phyloP scores from a whole-genome alignment of 92 coral and sea anemone species.

The Heteractis magnifica region DNA sequence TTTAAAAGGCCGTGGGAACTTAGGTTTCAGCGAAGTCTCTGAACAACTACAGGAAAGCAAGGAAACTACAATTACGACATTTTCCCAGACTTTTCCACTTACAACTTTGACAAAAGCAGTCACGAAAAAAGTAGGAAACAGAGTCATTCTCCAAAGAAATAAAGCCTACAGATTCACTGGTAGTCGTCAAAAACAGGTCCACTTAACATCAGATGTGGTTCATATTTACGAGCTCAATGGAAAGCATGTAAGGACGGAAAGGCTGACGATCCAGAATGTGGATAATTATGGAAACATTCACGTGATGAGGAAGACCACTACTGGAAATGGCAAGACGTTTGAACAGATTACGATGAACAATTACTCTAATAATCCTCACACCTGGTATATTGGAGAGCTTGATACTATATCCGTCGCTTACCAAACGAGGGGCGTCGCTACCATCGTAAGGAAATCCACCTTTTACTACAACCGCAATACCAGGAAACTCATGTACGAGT shows the following conservation, averaged over 20 bases:
- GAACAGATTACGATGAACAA: conserved; percentile 27
- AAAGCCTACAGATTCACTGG: conserved; percentile 22
- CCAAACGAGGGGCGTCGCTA: background rate
- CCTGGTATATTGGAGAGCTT: conserved; percentile 37
- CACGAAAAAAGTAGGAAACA: conserved; percentile 24
- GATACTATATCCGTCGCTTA: conserved; percentile 27
- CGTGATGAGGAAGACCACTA: conserved; percentile 23
- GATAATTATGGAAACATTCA: conserved; percentile 34
- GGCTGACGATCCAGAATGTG: conserved; percentile 9
- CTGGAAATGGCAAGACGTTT: conserved; percentile 27
- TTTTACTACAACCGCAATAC: conserved; percentile 34
- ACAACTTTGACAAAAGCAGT: conserved; percentile 23
- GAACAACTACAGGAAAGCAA: conserved; percentile 27
- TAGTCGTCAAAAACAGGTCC: conserved; percentile 21
- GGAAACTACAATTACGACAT: conserved; percentile 11
- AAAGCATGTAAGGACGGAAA: conserved; percentile 25
- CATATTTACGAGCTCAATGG: conserved; percentile 35
- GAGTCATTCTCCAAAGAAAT: conserved; percentile 19
- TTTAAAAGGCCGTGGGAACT: conserved; percentile 21
- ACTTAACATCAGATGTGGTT: conserved; percentile 22
- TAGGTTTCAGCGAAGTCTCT: conserved; percentile 30
- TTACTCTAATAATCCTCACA: conserved; percentile 32
- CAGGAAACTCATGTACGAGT: conserved; percentile 30
- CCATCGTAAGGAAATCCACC: conserved; percentile 11
- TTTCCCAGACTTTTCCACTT: conserved; percentile 23